Conservation (phyloP, 2,888 invertebrate genomes). For the Nysson spinosus region DNA sequence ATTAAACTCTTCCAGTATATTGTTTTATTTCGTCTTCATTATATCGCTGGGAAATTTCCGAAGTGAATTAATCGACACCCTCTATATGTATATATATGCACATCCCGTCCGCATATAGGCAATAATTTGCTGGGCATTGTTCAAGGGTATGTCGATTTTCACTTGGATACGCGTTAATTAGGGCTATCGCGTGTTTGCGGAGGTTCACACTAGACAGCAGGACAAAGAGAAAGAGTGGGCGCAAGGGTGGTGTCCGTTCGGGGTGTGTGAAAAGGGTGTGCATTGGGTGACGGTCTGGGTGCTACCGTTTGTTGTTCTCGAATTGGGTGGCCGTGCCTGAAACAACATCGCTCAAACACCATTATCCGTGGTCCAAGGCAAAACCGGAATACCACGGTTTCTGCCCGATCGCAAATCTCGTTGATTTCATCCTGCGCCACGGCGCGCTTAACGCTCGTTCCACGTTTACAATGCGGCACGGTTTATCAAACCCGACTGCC, state of each 20-base stretch:
- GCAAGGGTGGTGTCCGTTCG: too few species aligned
- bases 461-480: conserved; percentile 37
- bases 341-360: conserved; percentile 53
- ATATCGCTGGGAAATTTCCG: too few species aligned
- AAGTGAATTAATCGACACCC: neutral
- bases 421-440: conserved; percentile 53
- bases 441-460: conserved; percentile 21
- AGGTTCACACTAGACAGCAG: neutral
- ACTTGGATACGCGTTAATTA: conserved; percentile 22
- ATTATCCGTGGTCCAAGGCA: conserved; percentile 45
- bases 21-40: too few species aligned
- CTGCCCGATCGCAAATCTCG: conserved; percentile 55
- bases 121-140: neutral
- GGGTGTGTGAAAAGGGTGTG: conserved; percentile 9
- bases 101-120: neutral
- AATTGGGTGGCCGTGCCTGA: conserved; percentile 26
- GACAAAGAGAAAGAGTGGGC: conserved; percentile 12
- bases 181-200: conserved; percentile 19
- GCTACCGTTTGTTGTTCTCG: conserved; percentile 18
- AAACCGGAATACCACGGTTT: conserved; percentile 34
- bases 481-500: conserved; percentile 46
- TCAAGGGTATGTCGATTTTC: conserved; percentile 11
- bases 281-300: neutral
- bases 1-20: too few species aligned
- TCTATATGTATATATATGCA: neutral